These are phyloP conservation scores for Triplophysa dalaica DNA, from an alignment of 2,113 vertebrate genomes.

Conservation along the genomic window DNA sequence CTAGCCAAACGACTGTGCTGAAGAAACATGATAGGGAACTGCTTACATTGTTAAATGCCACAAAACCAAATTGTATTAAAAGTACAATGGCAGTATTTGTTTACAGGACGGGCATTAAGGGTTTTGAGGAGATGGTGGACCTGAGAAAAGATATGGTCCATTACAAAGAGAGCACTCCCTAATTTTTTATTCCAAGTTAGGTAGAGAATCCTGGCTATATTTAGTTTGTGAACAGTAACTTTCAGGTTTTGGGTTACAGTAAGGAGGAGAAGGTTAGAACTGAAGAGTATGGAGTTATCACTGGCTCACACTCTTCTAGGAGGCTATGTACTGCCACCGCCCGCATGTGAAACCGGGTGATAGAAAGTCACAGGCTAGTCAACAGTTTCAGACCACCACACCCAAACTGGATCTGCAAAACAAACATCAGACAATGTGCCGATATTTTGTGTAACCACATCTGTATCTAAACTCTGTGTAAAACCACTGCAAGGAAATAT, in stretches of 20 bases:
- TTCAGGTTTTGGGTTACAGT: slow-evolving; percentile 70
- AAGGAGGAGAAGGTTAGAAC: slow-evolving; percentile 36
- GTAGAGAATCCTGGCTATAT: slow-evolving; percentile 66
- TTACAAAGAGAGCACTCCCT: slow-evolving; percentile 1
- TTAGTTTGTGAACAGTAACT: slow-evolving; percentile 59
- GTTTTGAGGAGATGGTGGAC: slow-evolving; percentile 14
- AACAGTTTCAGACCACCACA: slow-evolving; percentile 42
- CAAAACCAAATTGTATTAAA: slow-evolving; percentile 4
- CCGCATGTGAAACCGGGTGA: slow-evolving; percentile 29
- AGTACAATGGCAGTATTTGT: slow-evolving; percentile 22
- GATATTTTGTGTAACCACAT: background rate
- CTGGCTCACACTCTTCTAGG: slow-evolving; percentile 54
- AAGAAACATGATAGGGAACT: slow-evolving; percentile 10
- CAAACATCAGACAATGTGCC: slow-evolving; percentile 1
- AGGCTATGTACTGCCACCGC: slow-evolving; percentile 36
- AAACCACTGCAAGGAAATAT: background rate
- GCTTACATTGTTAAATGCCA: slow-evolving; percentile 41
- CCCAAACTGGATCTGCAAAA: slow-evolving; percentile 33
- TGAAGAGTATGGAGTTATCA: slow-evolving; percentile 65
- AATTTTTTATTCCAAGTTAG: slow-evolving; percentile 28
- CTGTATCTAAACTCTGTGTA: background rate
- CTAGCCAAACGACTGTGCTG: slow-evolving; percentile 23
- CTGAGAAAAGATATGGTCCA: background rate
- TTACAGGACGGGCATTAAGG: slow-evolving; percentile 1
- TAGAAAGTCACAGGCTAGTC: slow-evolving; percentile 42